phyloP scores from a whole-genome alignment of 2,888 invertebrate genomes.

The Amaurobius ferox region DNA sequence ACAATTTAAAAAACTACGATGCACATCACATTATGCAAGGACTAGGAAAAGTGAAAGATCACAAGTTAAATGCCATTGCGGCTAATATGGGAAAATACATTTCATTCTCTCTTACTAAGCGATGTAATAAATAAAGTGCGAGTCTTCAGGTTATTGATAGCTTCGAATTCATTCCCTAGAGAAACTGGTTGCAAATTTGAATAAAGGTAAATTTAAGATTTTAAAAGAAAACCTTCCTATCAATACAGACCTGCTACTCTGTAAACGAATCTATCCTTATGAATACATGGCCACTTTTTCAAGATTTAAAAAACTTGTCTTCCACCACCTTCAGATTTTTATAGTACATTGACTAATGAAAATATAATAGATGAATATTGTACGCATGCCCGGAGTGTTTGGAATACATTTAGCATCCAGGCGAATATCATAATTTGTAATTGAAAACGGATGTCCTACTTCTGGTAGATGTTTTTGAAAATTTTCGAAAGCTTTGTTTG shows the following conservation, averaged over 20 bases:
- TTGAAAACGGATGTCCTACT: background rate
- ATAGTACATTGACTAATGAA: too few species aligned
- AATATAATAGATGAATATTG: background rate
- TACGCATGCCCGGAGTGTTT: background rate
- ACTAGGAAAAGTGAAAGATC: background rate
- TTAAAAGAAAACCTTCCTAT: background rate
- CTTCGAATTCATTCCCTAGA: background rate
- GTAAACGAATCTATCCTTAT: slow-evolving; percentile 7
- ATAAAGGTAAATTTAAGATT: background rate
- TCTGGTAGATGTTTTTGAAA: background rate
- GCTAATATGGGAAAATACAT: slow-evolving; percentile 1
- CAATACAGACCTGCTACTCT: too few species aligned
- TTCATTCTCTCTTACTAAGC: background rate
- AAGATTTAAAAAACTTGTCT: background rate
- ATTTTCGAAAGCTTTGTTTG: too few species aligned
- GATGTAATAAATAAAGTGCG: background rate
- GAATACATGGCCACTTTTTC: background rate
- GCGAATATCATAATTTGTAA: slow-evolving; percentile 15
- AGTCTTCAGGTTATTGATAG: background rate
- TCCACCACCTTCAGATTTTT: too few species aligned
- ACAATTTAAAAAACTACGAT: background rate
- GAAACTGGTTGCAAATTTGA: background rate
- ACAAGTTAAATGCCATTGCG: background rate
- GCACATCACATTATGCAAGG: background rate
- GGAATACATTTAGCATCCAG: slow-evolving; percentile 1